These are phyloP conservation scores for Ommatoiulus sabulosus DNA, from an alignment of 2,888 invertebrate genomes.

Conservation along the genomic window DNA sequence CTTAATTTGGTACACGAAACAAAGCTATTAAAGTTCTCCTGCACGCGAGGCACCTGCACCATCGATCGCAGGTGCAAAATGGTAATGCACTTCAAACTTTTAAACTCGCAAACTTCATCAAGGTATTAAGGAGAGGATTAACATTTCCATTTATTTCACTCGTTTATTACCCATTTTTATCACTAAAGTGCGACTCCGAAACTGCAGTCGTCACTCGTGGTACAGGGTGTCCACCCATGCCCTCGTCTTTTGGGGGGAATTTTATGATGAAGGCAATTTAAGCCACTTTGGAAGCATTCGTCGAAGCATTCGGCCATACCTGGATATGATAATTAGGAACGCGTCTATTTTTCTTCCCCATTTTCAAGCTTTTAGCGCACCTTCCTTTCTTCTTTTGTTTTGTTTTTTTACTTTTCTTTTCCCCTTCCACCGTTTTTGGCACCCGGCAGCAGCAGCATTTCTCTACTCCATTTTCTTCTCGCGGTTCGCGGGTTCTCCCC, in stretches of 20 bases:
- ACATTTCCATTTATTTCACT: too few relatives aligned
- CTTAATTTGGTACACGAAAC: too few relatives aligned
- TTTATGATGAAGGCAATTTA: background rate
- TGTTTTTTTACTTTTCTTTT: background rate
- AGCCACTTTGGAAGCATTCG: background rate
- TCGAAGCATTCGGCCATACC: background rate
- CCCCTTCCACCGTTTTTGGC: slow-evolving; percentile 3
- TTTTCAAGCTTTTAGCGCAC: background rate
- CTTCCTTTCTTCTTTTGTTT: background rate
- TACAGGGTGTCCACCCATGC: background rate
- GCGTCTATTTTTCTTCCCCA: background rate
- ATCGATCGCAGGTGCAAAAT: too few relatives aligned
- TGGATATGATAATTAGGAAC: slow-evolving; percentile 16
- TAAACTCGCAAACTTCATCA: too few relatives aligned
- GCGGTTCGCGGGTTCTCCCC: slow-evolving; percentile 9
- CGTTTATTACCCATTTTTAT: too few relatives aligned
- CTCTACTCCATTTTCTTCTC: background rate
- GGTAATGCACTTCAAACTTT: too few relatives aligned
- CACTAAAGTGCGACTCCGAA: too few relatives aligned
- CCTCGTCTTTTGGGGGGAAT: background rate
- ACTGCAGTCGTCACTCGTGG: too few relatives aligned
- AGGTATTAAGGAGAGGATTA: too few relatives aligned
- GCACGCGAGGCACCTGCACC: too few relatives aligned
- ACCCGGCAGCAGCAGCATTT: background rate
- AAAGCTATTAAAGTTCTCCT: too few relatives aligned